Evolutionary conservation across 2,888 invertebrate species (phyloP), one percentile per base, ranked within the genome.

Genomic region (Xestobium rufovillosum): DNA sequence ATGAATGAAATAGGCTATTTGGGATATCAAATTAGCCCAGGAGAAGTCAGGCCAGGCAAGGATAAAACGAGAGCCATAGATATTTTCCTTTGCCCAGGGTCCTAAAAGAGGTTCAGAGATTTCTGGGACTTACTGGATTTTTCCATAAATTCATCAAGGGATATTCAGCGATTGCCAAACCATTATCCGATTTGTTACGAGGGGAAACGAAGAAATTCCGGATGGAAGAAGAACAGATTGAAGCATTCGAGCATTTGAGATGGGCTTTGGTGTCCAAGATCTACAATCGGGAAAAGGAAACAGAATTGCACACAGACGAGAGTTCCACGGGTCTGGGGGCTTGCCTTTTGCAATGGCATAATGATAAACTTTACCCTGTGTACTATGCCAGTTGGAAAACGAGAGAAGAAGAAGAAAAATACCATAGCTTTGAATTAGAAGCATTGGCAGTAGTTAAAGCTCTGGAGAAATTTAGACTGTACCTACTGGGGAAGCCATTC

Each of bases 61-160:
- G 30, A 31, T 4, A 61, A 62, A 36, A 44, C 48, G 1, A 16
- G 46, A 14, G 50, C 55, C 6, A 52, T 59, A 1, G 29, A 15
- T 37, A 42, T 1, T 57, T 55, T 45, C 55, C 55, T n/a, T 39
- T 39, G 14, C 59, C 57, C 1, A 52, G 10, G 28, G 47, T 35
- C 3, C 19, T 40, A 1, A 55, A 55, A 28, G 41, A 56, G 13
- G 28, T 59, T 2, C 53, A 55, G 35, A 50, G 51, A 27, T 59
- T 60, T 40, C 36, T 61, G 6, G 57, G 57, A 3, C 31, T 61
- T 3, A 55, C 57, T 0, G 53, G 54, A 14, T 59, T 58, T 44
- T 63, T 60, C 35, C 27, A 56, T 12, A 59, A 60, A 30, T 62
- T 59, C 39, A 50, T 63, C 9, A 36, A 35, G 4, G 36, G 41